These are phyloP conservation scores for Campoplex nolae DNA, from an alignment of 2,888 invertebrate species.

Conservation along the genomic window DNA sequence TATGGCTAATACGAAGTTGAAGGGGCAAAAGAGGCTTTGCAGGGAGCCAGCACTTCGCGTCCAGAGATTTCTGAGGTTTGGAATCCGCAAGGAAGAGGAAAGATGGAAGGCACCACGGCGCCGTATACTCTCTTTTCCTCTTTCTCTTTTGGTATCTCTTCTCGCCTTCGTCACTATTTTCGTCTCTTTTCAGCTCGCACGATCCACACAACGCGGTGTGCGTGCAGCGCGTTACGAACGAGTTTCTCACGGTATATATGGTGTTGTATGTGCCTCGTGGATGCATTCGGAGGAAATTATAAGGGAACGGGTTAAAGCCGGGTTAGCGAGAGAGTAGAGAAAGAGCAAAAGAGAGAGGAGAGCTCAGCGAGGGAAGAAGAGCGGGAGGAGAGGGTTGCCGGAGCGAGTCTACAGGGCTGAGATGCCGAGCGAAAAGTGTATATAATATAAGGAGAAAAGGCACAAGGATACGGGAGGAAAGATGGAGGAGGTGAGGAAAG, in stretches of 20 bases:
- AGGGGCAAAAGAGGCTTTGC: conserved; percentile 57
- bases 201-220: conserved; percentile 65
- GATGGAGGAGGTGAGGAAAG: conserved; percentile 62
- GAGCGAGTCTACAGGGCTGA: conserved; percentile 4
- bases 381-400: conserved; percentile 56
- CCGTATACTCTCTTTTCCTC: conserved; percentile 30
- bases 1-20: conserved; percentile 46
- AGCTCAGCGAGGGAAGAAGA: conserved; percentile 35
- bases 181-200: conserved; percentile 22
- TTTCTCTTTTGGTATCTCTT: conserved; percentile 26
- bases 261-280: conserved; percentile 63
- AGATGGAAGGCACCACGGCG: conserved; percentile 65
- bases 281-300: conserved; percentile 82
- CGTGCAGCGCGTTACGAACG: conserved; percentile 80
- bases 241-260: conserved; percentile 82
- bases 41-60: conserved; percentile 44
- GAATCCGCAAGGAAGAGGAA: conserved; percentile 58
- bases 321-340: conserved; percentile 72
- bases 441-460: conserved; percentile 9
- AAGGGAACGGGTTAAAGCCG: conserved; percentile 81
- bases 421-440: conserved; percentile 18
- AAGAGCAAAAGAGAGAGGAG: conserved; percentile 33
- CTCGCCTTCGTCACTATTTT: conserved; percentile 9
- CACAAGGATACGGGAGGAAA: conserved; percentile 27
- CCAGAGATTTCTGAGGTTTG: conserved; percentile 42